A percentile compares a stretch with the other conserved stretches of the same genome.
Conservation (phyloP, 2,797 vertebrate species). For the Hipposideros larvatus region DNA sequence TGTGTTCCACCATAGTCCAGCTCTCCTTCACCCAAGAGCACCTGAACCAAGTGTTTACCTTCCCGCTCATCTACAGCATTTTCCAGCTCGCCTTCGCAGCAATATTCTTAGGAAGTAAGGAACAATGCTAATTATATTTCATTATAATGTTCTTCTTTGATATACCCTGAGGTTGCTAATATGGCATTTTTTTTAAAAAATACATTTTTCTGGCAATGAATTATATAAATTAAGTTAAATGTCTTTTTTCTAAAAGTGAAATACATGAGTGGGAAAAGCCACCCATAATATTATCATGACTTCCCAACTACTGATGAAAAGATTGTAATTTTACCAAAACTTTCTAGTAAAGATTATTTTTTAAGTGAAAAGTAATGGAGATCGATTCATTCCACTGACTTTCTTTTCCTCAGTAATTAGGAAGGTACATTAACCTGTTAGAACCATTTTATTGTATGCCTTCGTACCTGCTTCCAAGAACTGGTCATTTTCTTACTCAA, state of each 20-base stretch:
- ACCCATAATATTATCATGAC: neutral
- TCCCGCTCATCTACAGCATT: slow-evolving; percentile 98
- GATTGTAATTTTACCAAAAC: neutral
- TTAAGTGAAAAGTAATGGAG: neutral
- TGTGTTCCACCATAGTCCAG: slow-evolving; percentile 97
- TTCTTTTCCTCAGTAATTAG: slow-evolving; percentile 8
- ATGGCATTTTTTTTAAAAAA: neutral
- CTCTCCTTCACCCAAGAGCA: slow-evolving; percentile 94
- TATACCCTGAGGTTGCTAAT: neutral
- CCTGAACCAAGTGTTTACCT: slow-evolving; percentile 94
- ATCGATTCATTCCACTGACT: neutral
- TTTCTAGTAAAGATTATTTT: neutral
- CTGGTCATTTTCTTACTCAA: neutral
- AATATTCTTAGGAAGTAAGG: slow-evolving; percentile 91
- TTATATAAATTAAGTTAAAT: neutral
- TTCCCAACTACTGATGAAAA: neutral
- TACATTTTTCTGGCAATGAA: neutral
- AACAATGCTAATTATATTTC: neutral
- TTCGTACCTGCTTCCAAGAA: neutral
- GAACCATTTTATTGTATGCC: neutral
- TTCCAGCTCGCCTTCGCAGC: slow-evolving; percentile 92
- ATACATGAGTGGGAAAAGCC: neutral
- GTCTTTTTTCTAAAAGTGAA: neutral
- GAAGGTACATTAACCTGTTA: neutral
- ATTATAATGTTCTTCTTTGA: fast-evolving